phyloP scores from a whole-genome alignment of 2,113 vertebrate species.

The Australoheros scitulus region DNA sequence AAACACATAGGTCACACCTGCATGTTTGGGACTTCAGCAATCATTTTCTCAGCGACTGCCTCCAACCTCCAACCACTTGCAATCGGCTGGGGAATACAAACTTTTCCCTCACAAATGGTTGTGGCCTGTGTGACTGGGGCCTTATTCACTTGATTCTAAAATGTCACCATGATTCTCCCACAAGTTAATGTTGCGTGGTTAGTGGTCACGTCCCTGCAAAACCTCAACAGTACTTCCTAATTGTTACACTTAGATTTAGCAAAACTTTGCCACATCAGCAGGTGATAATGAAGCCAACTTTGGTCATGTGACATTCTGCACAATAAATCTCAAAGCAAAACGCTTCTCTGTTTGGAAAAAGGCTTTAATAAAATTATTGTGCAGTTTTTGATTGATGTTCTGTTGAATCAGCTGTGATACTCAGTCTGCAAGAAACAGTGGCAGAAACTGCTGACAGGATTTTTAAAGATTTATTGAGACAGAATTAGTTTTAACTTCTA shows the following conservation, averaged over 20 bases:
- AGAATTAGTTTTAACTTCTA: neutral
- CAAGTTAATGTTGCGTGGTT: neutral
- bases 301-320: neutral
- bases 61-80: neutral
- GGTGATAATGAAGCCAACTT: neutral
- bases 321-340: neutral
- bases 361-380: neutral
- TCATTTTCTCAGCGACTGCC: neutral
- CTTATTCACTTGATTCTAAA: neutral
- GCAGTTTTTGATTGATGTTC: neutral
- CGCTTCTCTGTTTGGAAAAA: neutral
- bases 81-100: neutral
- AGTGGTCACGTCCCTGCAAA: neutral
- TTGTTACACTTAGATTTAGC: neutral
- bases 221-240: fast-evolving
- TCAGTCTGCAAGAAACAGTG: neutral
- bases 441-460: neutral
- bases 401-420: neutral
- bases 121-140: too few relatives aligned
- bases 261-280: neutral
- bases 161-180: neutral
- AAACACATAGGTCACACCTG: too few relatives aligned
- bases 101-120: neutral
- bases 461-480: conserved; percentile 9
- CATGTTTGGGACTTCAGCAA: neutral